Evolutionary conservation across 2,797 vertebrate species (phyloP).

Genomic region (Eutrigla gurnardus): DNA sequence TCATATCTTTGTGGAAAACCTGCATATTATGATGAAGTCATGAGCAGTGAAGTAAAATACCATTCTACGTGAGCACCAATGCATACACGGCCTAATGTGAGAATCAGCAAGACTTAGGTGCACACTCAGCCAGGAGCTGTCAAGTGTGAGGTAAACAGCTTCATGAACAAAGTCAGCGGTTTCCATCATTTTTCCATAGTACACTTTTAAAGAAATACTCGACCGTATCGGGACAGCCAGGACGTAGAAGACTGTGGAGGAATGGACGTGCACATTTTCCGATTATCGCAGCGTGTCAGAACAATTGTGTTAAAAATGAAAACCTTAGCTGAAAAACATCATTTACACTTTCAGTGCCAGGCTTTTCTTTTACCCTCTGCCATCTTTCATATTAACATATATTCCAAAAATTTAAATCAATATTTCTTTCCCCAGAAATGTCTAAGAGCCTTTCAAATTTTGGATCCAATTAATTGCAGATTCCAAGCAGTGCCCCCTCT

Average conservation of each 20-base stretch:
- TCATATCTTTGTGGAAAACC: neutral
- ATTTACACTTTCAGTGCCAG: neutral
- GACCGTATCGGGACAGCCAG: neutral
- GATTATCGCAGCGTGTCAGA: neutral
- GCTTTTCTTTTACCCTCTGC: neutral
- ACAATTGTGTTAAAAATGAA: neutral
- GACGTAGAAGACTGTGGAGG: neutral
- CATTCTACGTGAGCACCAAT: conserved; percentile 8
- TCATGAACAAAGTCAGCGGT: conserved; percentile 21
- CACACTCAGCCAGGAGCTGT: conserved; percentile 39
- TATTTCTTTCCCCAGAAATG: neutral
- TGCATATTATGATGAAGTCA: conserved; percentile 1
- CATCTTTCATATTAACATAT: neutral
- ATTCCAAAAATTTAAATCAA: neutral
- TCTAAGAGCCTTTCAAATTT: neutral
- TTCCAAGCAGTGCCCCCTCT: conserved; percentile 2
- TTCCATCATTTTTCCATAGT: conserved; percentile 2
- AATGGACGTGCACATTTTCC: neutral
- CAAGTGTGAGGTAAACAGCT: conserved; percentile 32
- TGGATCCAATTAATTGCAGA: neutral
- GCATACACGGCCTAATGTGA: conserved; percentile 16
- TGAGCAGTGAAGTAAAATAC: conserved; percentile 1
- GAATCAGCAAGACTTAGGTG: conserved; percentile 28
- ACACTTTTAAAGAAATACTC: neutral
- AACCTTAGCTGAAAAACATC: neutral